Conservation (phyloP, 1,140 invertebrate genomes). For the Zaprionus gabonicus region DNA sequence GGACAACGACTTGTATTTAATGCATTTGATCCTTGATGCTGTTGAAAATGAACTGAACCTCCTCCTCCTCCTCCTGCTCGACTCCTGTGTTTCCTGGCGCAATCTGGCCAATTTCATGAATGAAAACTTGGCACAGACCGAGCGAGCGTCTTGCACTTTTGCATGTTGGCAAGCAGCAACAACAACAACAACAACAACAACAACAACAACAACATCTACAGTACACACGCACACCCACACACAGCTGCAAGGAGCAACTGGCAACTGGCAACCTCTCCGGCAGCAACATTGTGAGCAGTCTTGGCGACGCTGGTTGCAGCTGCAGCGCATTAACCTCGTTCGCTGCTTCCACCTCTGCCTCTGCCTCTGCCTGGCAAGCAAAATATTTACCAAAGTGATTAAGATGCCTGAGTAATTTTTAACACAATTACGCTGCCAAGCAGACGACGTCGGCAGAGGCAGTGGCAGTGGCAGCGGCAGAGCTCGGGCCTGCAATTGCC, state of each 20-base stretch:
- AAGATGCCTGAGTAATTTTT: constrained; percentile 83
- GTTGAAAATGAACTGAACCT: constrained; percentile 79
- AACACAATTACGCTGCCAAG: constrained; percentile 83
- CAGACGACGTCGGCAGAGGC: constrained; percentile 62
- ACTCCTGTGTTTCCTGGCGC: constrained; percentile 22
- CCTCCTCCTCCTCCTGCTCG: neutral
- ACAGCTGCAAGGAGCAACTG: constrained; percentile 31
- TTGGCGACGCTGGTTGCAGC: constrained; percentile 64
- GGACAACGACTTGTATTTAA: constrained; percentile 76
- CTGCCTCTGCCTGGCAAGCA: constrained; percentile 55
- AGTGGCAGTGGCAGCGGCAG: constrained; percentile 23
- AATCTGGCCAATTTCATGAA: constrained; percentile 79
- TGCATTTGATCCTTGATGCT: constrained; percentile 83
- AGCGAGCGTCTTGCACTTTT: constrained; percentile 58
- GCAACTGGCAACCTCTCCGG: constrained; percentile 36
- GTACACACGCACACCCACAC: constrained; percentile 76
- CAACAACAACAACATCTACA: neutral
- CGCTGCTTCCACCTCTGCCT: constrained; percentile 37
- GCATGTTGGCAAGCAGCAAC: constrained; percentile 59
- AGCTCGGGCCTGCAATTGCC: constrained; percentile 24
- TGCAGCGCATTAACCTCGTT: constrained; percentile 80
- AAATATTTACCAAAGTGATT: constrained; percentile 83
- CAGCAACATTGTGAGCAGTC: constrained; percentile 38
- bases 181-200: neutral
- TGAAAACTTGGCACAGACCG: constrained; percentile 63